Conservation (phyloP, 2,888 invertebrate species). For the Drosophila rellima region DNA sequence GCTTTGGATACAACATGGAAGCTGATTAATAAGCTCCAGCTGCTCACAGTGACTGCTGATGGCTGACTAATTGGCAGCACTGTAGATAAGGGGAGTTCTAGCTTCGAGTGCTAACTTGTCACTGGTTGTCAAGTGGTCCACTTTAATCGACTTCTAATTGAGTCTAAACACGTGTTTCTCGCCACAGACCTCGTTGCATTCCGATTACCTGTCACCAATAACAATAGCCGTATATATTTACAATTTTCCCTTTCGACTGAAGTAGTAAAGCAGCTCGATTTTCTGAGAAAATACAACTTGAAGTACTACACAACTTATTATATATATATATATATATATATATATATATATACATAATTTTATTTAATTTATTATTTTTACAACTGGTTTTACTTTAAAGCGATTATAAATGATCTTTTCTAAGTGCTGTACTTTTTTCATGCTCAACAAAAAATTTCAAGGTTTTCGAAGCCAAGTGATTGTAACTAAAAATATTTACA, state of each 20-base stretch:
- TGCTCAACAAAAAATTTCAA: slow-evolving; percentile 31
- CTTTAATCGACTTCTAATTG: slow-evolving; percentile 44
- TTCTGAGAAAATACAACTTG: slow-evolving; percentile 10
- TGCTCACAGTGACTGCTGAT: slow-evolving; percentile 10
- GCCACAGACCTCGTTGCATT: slow-evolving; percentile 1
- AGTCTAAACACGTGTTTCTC: slow-evolving; percentile 52
- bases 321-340: background rate
- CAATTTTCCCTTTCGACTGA: slow-evolving; percentile 12
- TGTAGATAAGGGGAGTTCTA: slow-evolving; percentile 16
- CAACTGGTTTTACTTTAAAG: slow-evolving; percentile 55
- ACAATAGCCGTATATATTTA: slow-evolving; percentile 33
- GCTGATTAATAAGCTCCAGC: slow-evolving; percentile 33
- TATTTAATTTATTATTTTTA: slow-evolving; percentile 25
- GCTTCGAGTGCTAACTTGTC: background rate
- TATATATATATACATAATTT: slow-evolving; percentile 2
- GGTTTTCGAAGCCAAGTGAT: slow-evolving; percentile 33
- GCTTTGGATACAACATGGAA: slow-evolving; percentile 55
- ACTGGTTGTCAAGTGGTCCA: slow-evolving; percentile 49
- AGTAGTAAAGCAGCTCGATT: slow-evolving; percentile 11
- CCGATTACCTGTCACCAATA: slow-evolving; percentile 32
- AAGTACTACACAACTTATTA: slow-evolving; percentile 3
- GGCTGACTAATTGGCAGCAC: slow-evolving; percentile 28
- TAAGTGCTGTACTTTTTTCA: slow-evolving; percentile 12
- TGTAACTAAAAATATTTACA: slow-evolving; percentile 7
- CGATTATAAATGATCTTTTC: slow-evolving; percentile 29